A percentile compares a stretch with the other conserved stretches of the same genome.
Conservation (phyloP, 1,140 invertebrate genomes). For the Ostrea edulis region DNA sequence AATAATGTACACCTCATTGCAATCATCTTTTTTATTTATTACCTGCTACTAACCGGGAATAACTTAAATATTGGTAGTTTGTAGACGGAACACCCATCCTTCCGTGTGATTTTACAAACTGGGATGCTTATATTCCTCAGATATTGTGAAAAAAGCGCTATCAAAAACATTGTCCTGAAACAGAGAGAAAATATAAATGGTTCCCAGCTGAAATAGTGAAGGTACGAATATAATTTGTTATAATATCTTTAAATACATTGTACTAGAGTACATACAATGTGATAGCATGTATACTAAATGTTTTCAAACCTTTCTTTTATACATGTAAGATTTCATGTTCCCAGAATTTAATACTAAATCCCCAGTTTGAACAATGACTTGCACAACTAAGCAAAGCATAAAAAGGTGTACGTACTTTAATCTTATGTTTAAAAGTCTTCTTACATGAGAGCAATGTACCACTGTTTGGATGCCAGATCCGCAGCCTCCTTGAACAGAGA, state of each 20-base stretch:
- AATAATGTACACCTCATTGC: too few relatives aligned
- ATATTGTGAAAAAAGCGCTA: constrained; percentile 92
- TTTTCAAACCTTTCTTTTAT: too few relatives aligned
- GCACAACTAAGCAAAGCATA: too few relatives aligned
- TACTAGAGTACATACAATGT: too few relatives aligned
- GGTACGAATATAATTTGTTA: too few relatives aligned
- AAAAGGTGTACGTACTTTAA: too few relatives aligned
- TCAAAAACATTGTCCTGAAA: constrained; percentile 88
- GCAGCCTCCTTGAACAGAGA: constrained; percentile 89
- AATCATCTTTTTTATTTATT: background rate
- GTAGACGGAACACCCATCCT: constrained; percentile 80
- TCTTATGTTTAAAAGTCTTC: constrained; percentile 60
- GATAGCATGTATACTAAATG: too few relatives aligned
- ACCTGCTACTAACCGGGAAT: constrained; percentile 86
- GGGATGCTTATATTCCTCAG: constrained; percentile 87
- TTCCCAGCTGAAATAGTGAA: too few relatives aligned
- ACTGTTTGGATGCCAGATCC: constrained; percentile 87
- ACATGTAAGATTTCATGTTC: too few relatives aligned
- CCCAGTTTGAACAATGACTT: too few relatives aligned
- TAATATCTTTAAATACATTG: too few relatives aligned
- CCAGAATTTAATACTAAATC: too few relatives aligned
- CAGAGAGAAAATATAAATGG: background rate
- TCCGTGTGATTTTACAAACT: constrained; percentile 80
- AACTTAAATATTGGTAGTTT: constrained; percentile 88
- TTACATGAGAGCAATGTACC: constrained; percentile 89